Evolutionary conservation across 2,888 invertebrate species (phyloP), one percentile per base, ranked within the genome.

Genomic region (Drosophila cognata): DNA sequence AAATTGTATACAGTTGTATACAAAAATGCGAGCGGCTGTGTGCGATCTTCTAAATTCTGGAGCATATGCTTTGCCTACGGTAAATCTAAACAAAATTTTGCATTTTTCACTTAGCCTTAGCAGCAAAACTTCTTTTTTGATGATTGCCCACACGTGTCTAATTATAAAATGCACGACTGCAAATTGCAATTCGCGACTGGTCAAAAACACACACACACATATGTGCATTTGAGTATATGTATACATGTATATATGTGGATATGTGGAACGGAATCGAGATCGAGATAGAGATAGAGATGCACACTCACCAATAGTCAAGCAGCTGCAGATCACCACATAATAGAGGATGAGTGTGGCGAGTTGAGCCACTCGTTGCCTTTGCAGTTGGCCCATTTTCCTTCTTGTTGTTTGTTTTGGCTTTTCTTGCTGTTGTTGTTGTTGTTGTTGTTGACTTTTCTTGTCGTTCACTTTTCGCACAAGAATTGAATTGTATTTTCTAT

Each of bases 231-330:
- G 21, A 35, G 18, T 25, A 18, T 28, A 4, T 25, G 7, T 21
- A 33, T 4, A 35, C 16, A 52, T 10, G 21, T 29, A 25, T 16
- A 38, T n/a, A 38, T 16, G 6, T 36, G 36, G 21, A 21, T 36
- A 41, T 41, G 41, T 41, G n/a, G n/a, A 46, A 25, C 46, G 46
- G 50, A 25, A 25, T 33, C 11, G 33, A 33, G 33, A 31, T 25
- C 7, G 25, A 18, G 48, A 48, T 43, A 43, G 43, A 52, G 58
- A 36, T 41, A 43, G 31, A 60, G 31, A 65, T 35, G 38, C 56
- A 56, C 55, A 85, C 85, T 85, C 63, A 85, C 85, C 85, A 81
- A 85, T 71, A 76, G 85, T 79, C 64, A 83, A 85, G 65, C 88
- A 79, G 81, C 85, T 82, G 85, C 77, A 85, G 71, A 85, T 70